These are phyloP conservation scores for Tetrao urogallus DNA, from an alignment of 2,113 vertebrate species.

Conservation along the genomic window DNA sequence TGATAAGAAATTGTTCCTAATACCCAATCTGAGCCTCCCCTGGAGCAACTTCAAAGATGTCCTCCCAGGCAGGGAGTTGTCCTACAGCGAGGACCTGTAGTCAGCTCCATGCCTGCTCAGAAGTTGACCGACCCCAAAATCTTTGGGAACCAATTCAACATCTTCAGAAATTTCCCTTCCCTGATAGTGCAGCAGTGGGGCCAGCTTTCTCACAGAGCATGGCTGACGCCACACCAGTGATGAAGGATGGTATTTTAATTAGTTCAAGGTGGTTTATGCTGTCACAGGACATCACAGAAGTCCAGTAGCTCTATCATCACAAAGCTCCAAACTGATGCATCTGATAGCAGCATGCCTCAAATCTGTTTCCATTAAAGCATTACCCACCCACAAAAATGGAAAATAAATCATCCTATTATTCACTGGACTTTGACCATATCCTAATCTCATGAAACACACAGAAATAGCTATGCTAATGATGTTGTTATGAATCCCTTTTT, in stretches of 20 bases:
- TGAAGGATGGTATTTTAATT: background rate
- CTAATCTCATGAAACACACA: background rate
- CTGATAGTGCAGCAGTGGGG: accelerated
- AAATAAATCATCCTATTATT: constrained; percentile 15
- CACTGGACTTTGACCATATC: constrained; percentile 9
- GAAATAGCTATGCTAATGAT: constrained; percentile 51
- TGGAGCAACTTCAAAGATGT: too few relatives aligned
- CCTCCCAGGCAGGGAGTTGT: background rate
- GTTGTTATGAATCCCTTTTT: constrained; percentile 12
- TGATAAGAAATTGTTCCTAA: too few relatives aligned
- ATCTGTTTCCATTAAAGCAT: background rate
- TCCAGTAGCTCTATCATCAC: background rate
- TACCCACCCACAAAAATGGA: background rate
- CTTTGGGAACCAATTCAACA: accelerated
- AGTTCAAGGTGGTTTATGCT: background rate
- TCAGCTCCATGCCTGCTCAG: background rate
- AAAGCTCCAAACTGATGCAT: background rate
- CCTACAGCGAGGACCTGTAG: accelerated
- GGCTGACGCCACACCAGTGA: accelerated
- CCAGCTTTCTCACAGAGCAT: background rate
- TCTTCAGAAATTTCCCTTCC: background rate
- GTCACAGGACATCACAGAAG: background rate
- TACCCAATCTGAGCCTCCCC: too few relatives aligned
- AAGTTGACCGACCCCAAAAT: background rate
- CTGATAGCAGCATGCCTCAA: background rate